Base-by-base conservation (phyloP, 2,113 vertebrate genomes). In the Mungos mungo region DNA sequence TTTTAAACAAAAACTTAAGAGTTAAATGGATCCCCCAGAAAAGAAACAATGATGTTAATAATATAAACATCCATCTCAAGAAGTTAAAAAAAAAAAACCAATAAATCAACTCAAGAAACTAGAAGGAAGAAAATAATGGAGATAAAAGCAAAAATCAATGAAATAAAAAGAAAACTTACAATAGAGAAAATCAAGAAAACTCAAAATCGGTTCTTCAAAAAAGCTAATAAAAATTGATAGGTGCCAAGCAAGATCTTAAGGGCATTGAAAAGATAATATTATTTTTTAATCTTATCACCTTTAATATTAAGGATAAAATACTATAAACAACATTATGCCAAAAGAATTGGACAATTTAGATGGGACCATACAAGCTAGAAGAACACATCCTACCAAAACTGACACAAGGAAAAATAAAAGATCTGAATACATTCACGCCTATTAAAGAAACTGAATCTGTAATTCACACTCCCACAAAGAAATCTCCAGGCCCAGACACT, bases 101-200 rank as follows among this genome's bases (percentile, higher is more conserved):
- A 77, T 12, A 45, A 83, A 72, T 92, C 90, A 97, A 88, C 90
- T 89, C 77, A 87, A 95, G 45, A 76, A 92, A 92, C 31, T 57
- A 91, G 66, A 92, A 94, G 52, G 69, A 89, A 96, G 52, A 92
- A 88, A 92, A 77, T 63, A 96, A 89, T 60, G 57, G 57, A 23
- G 54, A 72, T 84, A 90, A 92, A 95, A 86, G n/a, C 41, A 96
- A 72, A 95, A 97, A 89, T 98, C 90, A 77, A 92, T 94, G 71
- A 86, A 80, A 92, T 21, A 90, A 74, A 96, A 96, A 93, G 90
- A 15, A 90, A 96, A 83, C 45, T 74, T 97, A 90, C 68, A 96
- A 97, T 60, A 92, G 54, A 90, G 33, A 91, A 95, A 96, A 88
- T 81, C 69, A 97, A 82, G 69, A 69, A 93, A 91, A 57, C 45